phyloP scores from a whole-genome alignment of 35 echinoderm and acorn worm genomes.

The Ophiothrix spiculata region DNA sequence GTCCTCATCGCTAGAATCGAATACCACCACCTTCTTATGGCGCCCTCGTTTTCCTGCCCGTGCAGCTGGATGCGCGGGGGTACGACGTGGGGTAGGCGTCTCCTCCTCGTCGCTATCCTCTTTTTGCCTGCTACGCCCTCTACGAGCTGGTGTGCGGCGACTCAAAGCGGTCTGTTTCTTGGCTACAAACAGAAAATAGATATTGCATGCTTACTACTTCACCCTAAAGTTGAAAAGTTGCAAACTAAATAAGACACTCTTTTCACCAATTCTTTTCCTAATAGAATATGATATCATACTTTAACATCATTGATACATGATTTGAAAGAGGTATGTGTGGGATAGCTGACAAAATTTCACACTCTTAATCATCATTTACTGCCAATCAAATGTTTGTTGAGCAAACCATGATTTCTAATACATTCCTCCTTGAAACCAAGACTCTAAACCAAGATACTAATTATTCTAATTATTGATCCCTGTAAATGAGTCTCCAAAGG shows the following conservation, averaged over 20 bases:
- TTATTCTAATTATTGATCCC: too few species aligned
- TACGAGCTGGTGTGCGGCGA: not conserved
- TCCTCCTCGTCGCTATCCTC: slow-evolving; percentile 27
- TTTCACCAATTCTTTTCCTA: not conserved
- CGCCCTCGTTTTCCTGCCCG: slow-evolving; percentile 18
- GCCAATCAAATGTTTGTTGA: too few species aligned
- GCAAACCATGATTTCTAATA: too few species aligned
- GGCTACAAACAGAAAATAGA: not conserved
- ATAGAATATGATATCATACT: not conserved
- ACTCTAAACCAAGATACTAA: too few species aligned
- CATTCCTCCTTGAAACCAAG: too few species aligned
- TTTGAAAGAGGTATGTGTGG: too few species aligned
- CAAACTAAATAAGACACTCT: not conserved
- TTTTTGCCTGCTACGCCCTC: not conserved
- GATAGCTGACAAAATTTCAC: too few species aligned
- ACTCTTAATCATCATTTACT: too few species aligned
- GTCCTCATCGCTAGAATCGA: slow-evolving; percentile 82
- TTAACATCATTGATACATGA: not conserved
- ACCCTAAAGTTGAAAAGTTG: not conserved
- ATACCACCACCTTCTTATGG: slow-evolving; percentile 41
- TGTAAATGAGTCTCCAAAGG: too few species aligned
- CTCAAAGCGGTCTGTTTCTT: slow-evolving; percentile 14
- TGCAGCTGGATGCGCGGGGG: slow-evolving; percentile 30
- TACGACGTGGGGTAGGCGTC: slow-evolving; percentile 15
- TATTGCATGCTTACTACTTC: not conserved